phyloP scores from a whole-genome alignment of 1,140 invertebrate species.

The Drosophila lini region DNA sequence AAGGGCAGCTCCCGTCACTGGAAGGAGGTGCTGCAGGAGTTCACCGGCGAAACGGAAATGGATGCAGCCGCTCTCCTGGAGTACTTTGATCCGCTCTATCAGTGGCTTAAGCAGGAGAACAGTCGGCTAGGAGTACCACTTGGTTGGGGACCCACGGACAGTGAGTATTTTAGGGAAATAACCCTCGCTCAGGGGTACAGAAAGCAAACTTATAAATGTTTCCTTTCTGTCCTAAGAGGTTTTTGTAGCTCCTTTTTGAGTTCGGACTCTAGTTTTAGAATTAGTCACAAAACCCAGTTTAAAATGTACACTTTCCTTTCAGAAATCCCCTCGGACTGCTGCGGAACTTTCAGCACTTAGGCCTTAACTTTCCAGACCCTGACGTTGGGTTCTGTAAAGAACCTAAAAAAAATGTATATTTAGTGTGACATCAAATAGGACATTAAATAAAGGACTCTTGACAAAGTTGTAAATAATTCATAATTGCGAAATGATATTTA shows the following conservation, averaged over 20 bases:
- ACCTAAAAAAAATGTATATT: slow-evolving; percentile 17
- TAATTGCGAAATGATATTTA: slow-evolving; percentile 32
- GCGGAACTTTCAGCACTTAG: slow-evolving; percentile 67
- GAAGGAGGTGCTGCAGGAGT: slow-evolving; percentile 86
- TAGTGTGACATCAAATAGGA: slow-evolving; percentile 6
- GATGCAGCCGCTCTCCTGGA: slow-evolving; percentile 82
- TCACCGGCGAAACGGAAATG: slow-evolving; percentile 86
- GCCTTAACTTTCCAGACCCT: neutral
- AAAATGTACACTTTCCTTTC: neutral
- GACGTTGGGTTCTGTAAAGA: slow-evolving; percentile 5
- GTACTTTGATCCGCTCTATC: slow-evolving; percentile 83
- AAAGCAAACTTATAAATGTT: neutral
- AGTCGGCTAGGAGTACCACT: slow-evolving; percentile 66
- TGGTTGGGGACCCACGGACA: slow-evolving; percentile 72
- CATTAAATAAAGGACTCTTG: slow-evolving; percentile 10
- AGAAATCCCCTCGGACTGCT: slow-evolving; percentile 69
- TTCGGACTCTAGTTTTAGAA: too few species aligned
- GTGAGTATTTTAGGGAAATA: slow-evolving; percentile 46
- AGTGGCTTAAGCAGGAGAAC: slow-evolving; percentile 83
- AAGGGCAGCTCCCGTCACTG: slow-evolving; percentile 86
- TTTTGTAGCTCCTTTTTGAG: neutral
- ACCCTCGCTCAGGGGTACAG: neutral
- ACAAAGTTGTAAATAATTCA: slow-evolving; percentile 26
- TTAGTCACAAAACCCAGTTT: too few species aligned
- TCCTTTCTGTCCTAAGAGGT: neutral